These are phyloP conservation scores for Chironomus riparius DNA, from an alignment of 2,888 invertebrate genomes.

Conservation along the genomic window DNA sequence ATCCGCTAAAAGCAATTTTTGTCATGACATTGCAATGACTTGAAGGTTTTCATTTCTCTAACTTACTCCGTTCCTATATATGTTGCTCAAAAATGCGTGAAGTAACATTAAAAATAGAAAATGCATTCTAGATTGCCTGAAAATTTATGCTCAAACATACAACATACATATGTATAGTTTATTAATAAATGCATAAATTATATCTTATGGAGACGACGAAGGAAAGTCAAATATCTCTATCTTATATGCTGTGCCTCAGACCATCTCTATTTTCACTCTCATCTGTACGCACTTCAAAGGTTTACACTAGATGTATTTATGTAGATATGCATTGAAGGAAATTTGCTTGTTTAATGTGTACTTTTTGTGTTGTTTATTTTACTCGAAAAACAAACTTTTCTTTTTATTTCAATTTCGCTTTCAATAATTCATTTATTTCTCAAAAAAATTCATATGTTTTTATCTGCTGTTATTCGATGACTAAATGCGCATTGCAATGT, in stretches of 20 bases:
- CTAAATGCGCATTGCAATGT: not conserved
- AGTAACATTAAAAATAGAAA: slow-evolving; percentile 22
- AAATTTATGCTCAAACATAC: not conserved
- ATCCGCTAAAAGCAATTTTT: too few relatives aligned
- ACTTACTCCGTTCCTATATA: not conserved
- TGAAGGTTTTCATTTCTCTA: not conserved
- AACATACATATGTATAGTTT: not conserved
- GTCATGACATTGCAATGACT: not conserved
- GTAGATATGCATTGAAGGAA: not conserved
- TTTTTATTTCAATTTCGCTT: slow-evolving; percentile 7
- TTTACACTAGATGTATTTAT: not conserved
- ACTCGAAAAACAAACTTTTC: not conserved
- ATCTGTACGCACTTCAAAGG: slow-evolving; percentile 5
- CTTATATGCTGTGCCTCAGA: not conserved
- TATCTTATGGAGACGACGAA: not conserved
- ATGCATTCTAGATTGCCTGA: slow-evolving; percentile 22
- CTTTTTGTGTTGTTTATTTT: not conserved
- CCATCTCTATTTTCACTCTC: slow-evolving; percentile 1
- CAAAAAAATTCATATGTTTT: not conserved
- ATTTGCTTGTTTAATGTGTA: slow-evolving; percentile 2
- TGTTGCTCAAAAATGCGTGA: not conserved
- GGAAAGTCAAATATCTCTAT: not conserved
- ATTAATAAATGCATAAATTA: not conserved
- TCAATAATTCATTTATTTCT: not conserved
- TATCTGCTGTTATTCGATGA: not conserved